phyloP scores from a whole-genome alignment of 2,888 invertebrate genomes.

The Hypsopygia costalis region DNA sequence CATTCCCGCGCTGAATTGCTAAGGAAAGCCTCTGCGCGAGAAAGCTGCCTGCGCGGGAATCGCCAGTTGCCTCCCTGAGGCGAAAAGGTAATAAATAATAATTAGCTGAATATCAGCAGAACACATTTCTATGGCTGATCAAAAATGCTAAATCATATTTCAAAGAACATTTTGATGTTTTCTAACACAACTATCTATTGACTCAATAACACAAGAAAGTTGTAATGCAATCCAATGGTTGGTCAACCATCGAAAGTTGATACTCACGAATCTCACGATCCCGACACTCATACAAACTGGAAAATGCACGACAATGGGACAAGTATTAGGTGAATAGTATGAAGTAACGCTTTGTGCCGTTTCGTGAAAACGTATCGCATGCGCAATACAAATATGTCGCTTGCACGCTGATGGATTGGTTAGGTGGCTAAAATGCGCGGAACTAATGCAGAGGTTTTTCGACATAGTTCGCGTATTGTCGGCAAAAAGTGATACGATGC shows the following conservation, averaged over 20 bases:
- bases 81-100: too few relatives aligned
- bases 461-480: background rate
- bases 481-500: background rate
- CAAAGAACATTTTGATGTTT: background rate
- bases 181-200: background rate
- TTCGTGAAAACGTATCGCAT: constrained; percentile 36
- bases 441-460: constrained; percentile 4
- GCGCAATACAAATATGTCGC: constrained; percentile 16
- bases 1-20: too few relatives aligned
- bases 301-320: constrained; percentile 49
- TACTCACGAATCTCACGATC: constrained; percentile 21
- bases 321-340: constrained; percentile 32
- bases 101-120: too few relatives aligned
- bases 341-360: constrained; percentile 42
- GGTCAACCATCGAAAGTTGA: constrained; percentile 13
- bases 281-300: constrained; percentile 28
- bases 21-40: too few relatives aligned
- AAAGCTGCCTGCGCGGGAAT: too few relatives aligned
- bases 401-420: background rate
- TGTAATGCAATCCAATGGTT: constrained; percentile 8
- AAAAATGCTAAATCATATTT: background rate
- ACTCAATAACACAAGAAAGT: constrained; percentile 12
- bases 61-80: too few relatives aligned
- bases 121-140: too few relatives aligned
- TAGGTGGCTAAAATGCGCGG: constrained; percentile 1